Evolutionary conservation across 2,888 invertebrate genomes (phyloP).

Genomic region (Acleris laterana): DNA sequence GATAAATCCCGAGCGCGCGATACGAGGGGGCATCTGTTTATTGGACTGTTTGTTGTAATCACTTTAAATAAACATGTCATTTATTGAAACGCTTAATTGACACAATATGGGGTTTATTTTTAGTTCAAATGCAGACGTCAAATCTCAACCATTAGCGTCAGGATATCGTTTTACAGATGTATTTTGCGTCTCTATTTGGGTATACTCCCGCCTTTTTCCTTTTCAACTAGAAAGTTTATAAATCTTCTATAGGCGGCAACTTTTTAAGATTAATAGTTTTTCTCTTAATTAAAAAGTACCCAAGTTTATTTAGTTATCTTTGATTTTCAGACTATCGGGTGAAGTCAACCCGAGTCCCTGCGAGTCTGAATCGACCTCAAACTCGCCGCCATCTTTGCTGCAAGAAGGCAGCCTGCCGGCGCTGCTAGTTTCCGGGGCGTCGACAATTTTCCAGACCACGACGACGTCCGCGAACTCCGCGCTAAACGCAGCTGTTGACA

Average conservation of each 20-base stretch:
- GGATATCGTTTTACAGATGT: conserved; percentile 31
- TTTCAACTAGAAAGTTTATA: conserved; percentile 50
- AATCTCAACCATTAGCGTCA: conserved; percentile 37
- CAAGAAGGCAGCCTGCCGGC: conserved; percentile 76
- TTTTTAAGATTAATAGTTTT: not conserved
- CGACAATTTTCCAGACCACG: conserved; percentile 74
- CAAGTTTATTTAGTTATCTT: conserved; percentile 6
- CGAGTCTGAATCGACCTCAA: conserved; percentile 86
- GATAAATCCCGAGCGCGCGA: conserved; percentile 59
- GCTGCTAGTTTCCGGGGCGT: conserved; percentile 73
- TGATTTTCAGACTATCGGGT: conserved; percentile 70
- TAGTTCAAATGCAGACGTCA: conserved; percentile 33
- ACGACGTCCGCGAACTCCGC: conserved; percentile 60
- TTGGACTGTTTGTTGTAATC: conserved; percentile 72
- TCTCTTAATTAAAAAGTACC: not conserved
- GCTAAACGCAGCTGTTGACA: conserved; percentile 63
- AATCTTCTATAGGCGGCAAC: not conserved
- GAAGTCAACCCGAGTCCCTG: conserved; percentile 83
- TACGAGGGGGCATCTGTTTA: conserved; percentile 57
- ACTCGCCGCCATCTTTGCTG: conserved; percentile 81
- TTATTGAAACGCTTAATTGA: conserved; percentile 61
- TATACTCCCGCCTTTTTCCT: conserved; percentile 48
- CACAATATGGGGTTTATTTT: conserved; percentile 57
- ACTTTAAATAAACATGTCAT: conserved; percentile 65
- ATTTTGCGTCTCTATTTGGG: conserved; percentile 40